Conservation (phyloP, 2,113 vertebrate species). For the Phylloscopus whistleri region DNA sequence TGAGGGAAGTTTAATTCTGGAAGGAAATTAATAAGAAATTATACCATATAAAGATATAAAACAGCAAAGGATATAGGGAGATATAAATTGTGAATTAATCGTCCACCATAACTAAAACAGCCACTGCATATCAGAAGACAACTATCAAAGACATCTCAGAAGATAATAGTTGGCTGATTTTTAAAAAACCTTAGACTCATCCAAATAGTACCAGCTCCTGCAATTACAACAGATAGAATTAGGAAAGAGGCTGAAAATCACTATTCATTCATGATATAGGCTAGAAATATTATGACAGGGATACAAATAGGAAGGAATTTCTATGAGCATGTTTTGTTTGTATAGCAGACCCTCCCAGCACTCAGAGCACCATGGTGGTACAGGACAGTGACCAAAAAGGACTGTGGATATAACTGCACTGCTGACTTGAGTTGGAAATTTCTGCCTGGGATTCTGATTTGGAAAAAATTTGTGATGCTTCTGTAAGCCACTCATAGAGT, state of each 20-base stretch:
- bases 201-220: neutral
- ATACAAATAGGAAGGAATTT: neutral
- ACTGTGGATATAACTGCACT: neutral
- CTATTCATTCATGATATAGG: neutral
- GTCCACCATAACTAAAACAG: neutral
- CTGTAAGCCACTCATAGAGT: neutral
- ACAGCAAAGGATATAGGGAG: neutral
- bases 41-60: neutral
- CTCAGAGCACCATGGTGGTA: neutral
- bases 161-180: neutral
- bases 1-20: neutral
- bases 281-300: neutral
- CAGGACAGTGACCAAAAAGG: neutral
- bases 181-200: neutral
- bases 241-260: neutral
- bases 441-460: neutral
- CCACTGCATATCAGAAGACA: neutral
- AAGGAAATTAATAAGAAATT: neutral
- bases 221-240: neutral
- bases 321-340: neutral
- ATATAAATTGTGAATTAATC: neutral
- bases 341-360: neutral
- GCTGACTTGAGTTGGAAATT: neutral
- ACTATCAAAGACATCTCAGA: neutral
- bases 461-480: neutral